Evolutionary conservation across 2,888 invertebrate genomes (phyloP).

Genomic region (Hetaerina titia): DNA sequence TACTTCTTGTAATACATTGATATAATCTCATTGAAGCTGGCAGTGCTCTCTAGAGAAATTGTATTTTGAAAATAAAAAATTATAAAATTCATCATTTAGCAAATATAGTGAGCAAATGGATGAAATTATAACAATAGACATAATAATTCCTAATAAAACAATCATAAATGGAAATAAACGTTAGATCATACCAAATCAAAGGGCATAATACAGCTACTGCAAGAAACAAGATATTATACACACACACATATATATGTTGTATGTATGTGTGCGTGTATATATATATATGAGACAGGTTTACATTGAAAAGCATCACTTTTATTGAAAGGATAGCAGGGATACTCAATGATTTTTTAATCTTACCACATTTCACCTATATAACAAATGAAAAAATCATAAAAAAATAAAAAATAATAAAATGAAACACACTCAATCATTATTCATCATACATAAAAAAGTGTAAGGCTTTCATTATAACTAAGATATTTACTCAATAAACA

Average conservation of each 20-base stretch:
- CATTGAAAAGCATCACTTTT: background rate
- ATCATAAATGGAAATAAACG: background rate
- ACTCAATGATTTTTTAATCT: background rate
- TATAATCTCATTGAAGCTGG: too few relatives aligned
- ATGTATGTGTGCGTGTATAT: background rate
- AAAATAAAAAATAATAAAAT: constrained; percentile 9
- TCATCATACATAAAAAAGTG: background rate
- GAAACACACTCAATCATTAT: background rate
- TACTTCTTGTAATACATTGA: too few relatives aligned
- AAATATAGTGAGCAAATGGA: constrained; percentile 71
- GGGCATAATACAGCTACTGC: constrained; percentile 67
- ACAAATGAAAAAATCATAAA: background rate
- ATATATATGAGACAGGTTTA: background rate
- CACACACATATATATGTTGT: background rate
- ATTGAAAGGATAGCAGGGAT: background rate
- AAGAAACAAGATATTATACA: background rate
- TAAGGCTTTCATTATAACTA: background rate
- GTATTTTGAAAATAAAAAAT: background rate
- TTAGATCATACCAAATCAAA: background rate
- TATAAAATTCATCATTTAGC: constrained; percentile 73
- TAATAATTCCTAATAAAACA: constrained; percentile 32
- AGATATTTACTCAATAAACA: background rate
- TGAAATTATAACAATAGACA: constrained; percentile 71
- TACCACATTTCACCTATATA: constrained; percentile 11
- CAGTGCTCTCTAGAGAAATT: too few relatives aligned